Evolutionary conservation across 2,113 vertebrate species (phyloP).

Genomic region (Microtus oregoni): DNA sequence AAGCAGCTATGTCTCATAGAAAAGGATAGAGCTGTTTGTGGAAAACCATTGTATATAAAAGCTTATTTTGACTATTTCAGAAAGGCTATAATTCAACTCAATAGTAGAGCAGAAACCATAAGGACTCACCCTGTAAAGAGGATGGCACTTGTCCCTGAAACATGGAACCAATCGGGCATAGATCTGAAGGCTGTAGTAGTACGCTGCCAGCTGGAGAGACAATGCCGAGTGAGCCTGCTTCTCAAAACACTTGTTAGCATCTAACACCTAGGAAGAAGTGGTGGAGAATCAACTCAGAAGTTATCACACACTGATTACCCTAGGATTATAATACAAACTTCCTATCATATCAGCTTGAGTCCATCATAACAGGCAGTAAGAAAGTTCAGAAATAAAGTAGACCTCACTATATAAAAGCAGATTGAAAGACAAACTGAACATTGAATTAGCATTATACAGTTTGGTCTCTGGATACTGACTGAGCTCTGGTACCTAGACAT

Average conservation of each 20-base stretch:
- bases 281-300: conserved; percentile 52
- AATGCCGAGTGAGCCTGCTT: conserved; percentile 93
- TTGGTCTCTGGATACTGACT: background rate
- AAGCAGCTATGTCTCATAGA: background rate
- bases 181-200: conserved; percentile 98
- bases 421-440: background rate
- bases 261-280: conserved; percentile 88
- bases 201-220: conserved; percentile 95
- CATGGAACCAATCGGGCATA: conserved; percentile 92
- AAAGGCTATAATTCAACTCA: conserved; percentile 56
- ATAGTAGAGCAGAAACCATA: background rate
- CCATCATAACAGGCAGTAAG: background rate
- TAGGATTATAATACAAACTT: conserved; percentile 41
- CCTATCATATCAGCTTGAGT: background rate
- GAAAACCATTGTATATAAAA: conserved; percentile 31
- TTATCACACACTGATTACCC: conserved; percentile 9
- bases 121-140: conserved; percentile 94
- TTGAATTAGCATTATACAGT: background rate
- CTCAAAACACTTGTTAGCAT: conserved; percentile 97
- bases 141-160: conserved; percentile 93
- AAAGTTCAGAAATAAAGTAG: conserved; percentile 6
- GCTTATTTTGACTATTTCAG: conserved; percentile 1
- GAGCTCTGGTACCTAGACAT: background rate
- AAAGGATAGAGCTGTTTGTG: background rate
- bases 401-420: background rate